Evolutionary conservation across 2,888 invertebrate species (phyloP), one percentile per base, ranked within the genome.

Genomic region (Polyommatus iphigenia): DNA sequence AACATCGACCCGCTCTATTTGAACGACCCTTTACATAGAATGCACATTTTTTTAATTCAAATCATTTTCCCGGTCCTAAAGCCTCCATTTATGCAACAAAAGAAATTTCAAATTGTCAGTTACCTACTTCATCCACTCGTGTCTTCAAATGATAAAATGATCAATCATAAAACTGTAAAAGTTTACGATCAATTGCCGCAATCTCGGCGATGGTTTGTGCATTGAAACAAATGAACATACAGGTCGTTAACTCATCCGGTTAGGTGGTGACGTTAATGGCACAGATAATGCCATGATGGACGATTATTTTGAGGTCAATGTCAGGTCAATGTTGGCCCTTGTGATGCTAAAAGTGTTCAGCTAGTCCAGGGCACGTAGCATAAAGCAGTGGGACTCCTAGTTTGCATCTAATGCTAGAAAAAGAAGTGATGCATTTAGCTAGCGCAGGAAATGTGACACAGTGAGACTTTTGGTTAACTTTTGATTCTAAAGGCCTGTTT

Each of bases 201-300:
- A 84, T 85, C 85, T 81, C 81, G 78, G 80, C 84, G 83, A 87
- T 87, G 81, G 81, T 81, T 80, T 83, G 83, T 85, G 86, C 88
- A 91, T 92, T 92, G 91, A 92, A 91, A 93, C 83, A 93, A 93
- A 93, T 93, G 93, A 93, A 93, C 93, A 89, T 93, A 92, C 82
- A 82, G 67, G 50, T 75, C 71, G 50, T 77, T 71, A 77, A 71
- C 41, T 46, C 71, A 29, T 77, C 77, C 71, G 29, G 29, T 67
- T 67, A 67, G 10, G 41, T 41, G 75, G 29, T 18, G 75, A 75
- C 75, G 54, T 29, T 75, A 75, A 75, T 50, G 75, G 29, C 18
- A 15, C 15, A 6, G 54, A 13, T 54, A 54, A 75, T 73, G 15
- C 29, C 29, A 15, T 75, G 75, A 75, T 75, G 54, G 24, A 75